These are phyloP conservation scores for Ochropacha duplaris DNA, from an alignment of 2,888 invertebrate species.

Conservation along the genomic window DNA sequence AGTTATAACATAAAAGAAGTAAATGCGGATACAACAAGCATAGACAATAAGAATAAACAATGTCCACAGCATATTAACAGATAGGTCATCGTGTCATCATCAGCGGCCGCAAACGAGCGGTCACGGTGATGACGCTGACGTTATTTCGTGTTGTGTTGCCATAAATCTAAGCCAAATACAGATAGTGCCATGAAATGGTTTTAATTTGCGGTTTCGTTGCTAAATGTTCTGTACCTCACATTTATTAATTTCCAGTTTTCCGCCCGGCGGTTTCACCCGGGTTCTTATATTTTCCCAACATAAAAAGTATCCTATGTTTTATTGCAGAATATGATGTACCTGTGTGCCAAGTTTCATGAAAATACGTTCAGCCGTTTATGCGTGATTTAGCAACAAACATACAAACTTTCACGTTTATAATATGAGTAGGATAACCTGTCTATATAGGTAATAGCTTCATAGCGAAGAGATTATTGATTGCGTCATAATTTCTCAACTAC, in stretches of 20 bases:
- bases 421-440: too few species aligned
- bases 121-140: slow-evolving; percentile 11
- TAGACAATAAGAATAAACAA: not conserved
- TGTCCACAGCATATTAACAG: not conserved
- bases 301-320: too few species aligned
- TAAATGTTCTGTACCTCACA: slow-evolving; percentile 17
- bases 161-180: slow-evolving; percentile 51
- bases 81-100: not conserved
- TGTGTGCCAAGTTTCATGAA: too few species aligned
- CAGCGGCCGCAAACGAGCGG: not conserved
- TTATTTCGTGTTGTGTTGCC: slow-evolving; percentile 32
- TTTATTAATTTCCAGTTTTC: too few species aligned
- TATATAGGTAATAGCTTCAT: too few species aligned
- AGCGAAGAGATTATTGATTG: not conserved
- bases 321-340: too few species aligned
- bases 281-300: too few species aligned
- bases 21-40: not conserved
- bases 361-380: too few species aligned
- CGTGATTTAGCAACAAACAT: too few species aligned
- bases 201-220: slow-evolving; percentile 36
- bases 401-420: too few species aligned
- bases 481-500: not conserved
- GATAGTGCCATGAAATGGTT: slow-evolving; percentile 35
- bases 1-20: not conserved
- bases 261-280: too few species aligned